phyloP scores from a whole-genome alignment of 2,888 invertebrate genomes.

The Nymphalis polychloros region DNA sequence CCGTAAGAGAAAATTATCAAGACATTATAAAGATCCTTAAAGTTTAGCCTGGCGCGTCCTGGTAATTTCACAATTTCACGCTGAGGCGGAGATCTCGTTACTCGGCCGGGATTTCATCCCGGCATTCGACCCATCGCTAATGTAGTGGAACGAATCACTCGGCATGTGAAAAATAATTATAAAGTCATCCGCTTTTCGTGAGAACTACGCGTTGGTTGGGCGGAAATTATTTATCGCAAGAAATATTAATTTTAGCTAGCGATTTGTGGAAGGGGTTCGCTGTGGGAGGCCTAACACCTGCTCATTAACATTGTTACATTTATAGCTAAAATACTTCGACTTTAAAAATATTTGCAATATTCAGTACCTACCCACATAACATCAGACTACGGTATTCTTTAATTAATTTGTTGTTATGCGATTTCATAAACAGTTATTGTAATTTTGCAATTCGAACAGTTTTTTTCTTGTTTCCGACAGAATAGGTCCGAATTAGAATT shows the following conservation, averaged over 20 bases:
- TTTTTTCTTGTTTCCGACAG: conserved; percentile 18
- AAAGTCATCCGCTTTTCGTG: conserved; percentile 67
- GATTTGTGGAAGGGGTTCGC: conserved; percentile 29
- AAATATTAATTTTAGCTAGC: conserved; percentile 26
- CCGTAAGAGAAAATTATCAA: conserved; percentile 36
- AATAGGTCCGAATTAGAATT: conserved; percentile 40
- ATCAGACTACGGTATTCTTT: conserved; percentile 4
- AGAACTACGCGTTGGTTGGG: conserved; percentile 52
- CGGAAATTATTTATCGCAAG: conserved; percentile 60
- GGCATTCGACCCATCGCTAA: conserved; percentile 66
- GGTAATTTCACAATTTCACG: conserved; percentile 80
- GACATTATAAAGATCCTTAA: conserved; percentile 42
- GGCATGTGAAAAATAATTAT: conserved; percentile 77
- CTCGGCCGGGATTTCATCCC: conserved; percentile 63
- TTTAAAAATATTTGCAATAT: conserved; percentile 4
- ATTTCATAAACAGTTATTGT: background rate
- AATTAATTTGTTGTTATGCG: conserved; percentile 12
- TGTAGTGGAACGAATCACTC: conserved; percentile 71
- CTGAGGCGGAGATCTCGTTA: conserved; percentile 73
- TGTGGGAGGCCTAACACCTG: conserved; percentile 36
- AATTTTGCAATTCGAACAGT: conserved; percentile 18
- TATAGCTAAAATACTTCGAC: background rate
- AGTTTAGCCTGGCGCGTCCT: conserved; percentile 53
- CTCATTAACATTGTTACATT: conserved; percentile 13
- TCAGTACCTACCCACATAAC: background rate